Base-by-base conservation (phyloP, 2,888 invertebrate species). In the Catocala nupta region DNA sequence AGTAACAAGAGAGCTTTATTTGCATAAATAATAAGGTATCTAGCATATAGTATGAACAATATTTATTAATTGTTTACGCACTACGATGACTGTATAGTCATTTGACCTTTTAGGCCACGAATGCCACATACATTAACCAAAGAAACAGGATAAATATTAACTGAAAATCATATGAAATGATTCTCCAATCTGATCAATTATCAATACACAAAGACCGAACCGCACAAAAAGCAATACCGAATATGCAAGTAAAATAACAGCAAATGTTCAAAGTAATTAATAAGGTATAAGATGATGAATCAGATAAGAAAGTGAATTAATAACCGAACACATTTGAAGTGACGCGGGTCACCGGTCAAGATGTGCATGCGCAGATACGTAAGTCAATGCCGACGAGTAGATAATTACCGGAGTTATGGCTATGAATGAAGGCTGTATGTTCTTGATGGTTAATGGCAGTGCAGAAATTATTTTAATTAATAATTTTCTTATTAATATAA, bases 291-390 rank as follows among this genome's bases (percentile, higher is more conserved):
- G 59, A 64, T 71, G 60, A 73, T 63, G 51, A 59, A 59, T 71
- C 63, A 65, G 77, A 77, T 77, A 77, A 70, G 42, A 33, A n/a
- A 12, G 50, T 68, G 51, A 70, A 70, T 70, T 69, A 61, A 77
- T 70, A 71, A 73, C 58, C 52, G 68, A 73, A 56, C 44, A 69
- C 54, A 63, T 65, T 48, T 49, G 58, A 70, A 62, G 58, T 63
- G 70, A 75, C 72, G 75, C 58, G 65, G 75, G 72, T 75, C 68
- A 70, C 55, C 43, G 57, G 43, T 64, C 61, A 64, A 70, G 72
- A 70, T 78, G 50, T n/a, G 54, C 53, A 12, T 10, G 36, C 12
- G 4, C 9, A 51, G 65, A 74, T 77, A 66, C 12, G 47, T 51
- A 10, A 42, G 8, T n/a, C 6, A 12, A 25, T 51, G 66, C 71